These are phyloP conservation scores for Candoia aspera DNA, from an alignment of 2,113 vertebrate genomes.

Conservation along the genomic window DNA sequence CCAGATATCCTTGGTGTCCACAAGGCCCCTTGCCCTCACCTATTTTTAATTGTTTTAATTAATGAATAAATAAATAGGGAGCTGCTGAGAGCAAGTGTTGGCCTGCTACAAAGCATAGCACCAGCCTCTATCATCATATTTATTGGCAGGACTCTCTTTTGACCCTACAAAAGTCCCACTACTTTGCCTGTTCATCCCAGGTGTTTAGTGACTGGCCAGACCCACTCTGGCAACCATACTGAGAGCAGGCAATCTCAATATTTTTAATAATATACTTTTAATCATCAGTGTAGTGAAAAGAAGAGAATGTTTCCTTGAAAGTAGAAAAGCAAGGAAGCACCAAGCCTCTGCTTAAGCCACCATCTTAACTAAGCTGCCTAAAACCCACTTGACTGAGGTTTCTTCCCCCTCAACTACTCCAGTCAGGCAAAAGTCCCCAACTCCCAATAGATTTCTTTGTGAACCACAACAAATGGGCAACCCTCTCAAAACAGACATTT, in stretches of 20 bases:
- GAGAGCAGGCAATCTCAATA: not conserved
- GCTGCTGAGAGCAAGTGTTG: too few relatives aligned
- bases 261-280: not conserved
- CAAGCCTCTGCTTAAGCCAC: not conserved
- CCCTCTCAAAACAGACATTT: not conserved
- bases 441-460: not conserved
- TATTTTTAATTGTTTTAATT: not conserved
- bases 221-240: not conserved
- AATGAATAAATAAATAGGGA: not conserved
- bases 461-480: not conserved
- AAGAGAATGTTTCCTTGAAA: not conserved
- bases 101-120: not conserved
- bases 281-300: not conserved
- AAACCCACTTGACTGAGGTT: not conserved
- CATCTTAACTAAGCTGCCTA: not conserved
- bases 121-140: not conserved
- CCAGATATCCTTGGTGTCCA: not conserved
- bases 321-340: not conserved
- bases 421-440: not conserved
- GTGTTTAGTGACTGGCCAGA: not conserved
- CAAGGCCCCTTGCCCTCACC: not conserved
- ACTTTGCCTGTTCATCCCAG: not conserved
- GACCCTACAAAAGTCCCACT: not conserved
- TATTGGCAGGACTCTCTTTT: not conserved
- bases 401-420: not conserved